Base-by-base conservation (phyloP, 2,888 invertebrate genomes). In the Epicampocera succincta region DNA sequence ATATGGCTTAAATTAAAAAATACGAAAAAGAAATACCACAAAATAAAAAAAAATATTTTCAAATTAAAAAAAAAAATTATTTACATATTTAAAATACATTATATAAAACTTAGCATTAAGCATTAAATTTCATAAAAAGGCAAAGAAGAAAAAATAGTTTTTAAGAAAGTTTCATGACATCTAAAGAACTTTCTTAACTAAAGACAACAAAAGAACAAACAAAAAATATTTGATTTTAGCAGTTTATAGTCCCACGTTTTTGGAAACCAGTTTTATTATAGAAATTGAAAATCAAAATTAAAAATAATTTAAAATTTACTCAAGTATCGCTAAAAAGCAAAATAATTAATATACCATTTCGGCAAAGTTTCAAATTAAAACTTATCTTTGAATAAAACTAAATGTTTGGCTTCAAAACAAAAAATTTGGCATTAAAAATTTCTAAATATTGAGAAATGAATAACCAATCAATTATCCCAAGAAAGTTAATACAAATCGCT, bases 1-100 rank as follows among this genome's bases (percentile, higher is more conserved):
- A 52, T 74, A 82, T 71, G 77, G 77, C 82, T 82, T 78, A 82
- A 69, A 66, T 52, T 68, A 56, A 29, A 63, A 54, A 69, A n/a
- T n/a, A n/a, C n/a, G n/a, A n/a, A 71, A 46, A 65, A 4, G 40
- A 68, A 44, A 21, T 63, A 63, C n/a, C 72, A 63, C 69, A 44
- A 68, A 38, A 73, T 1, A 48, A 58, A 38, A 2, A n/a, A 66
- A 72, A 50, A 83, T 33, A 80, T 77, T 77, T 73, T 12, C 44
- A 54, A 68, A 68, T 21, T 68, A 68, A 50, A n/a, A 54, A 63
- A 40, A 42, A 54, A 63, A 40, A 42, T 52, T 69, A 46, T 46
- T 58, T 48, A 66, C 29, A 78, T 46, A 50, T 13, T 72, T 73
- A 40, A 25, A 60, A 48, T 71, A 74, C 52, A 61, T 66, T 52